Evolutionary conservation across 1,140 invertebrate species (phyloP), one percentile per base, ranked within the genome.

Genomic region (Parasteatoda tepidariorum): DNA sequence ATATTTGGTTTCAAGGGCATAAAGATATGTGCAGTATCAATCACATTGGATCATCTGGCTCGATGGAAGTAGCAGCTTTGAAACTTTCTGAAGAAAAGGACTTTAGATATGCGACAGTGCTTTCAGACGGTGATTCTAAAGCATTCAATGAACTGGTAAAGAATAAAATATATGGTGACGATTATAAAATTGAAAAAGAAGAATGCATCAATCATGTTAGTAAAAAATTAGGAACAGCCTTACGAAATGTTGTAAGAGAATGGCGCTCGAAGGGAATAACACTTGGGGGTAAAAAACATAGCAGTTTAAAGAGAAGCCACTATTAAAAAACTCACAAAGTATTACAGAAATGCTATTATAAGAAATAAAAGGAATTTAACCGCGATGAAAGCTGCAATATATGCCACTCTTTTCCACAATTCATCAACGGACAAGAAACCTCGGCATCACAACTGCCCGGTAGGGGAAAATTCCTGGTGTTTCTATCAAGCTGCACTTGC

Each of bases 301-400:
- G 68, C 9, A 73, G 41, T 11, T 54, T 73, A 18, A 48, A 24
- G n/a, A 22, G 54, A 73, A 24, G 31, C 28, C 11, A 73, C 68
- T 6, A 57, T 73, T 33, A 55, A 31, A 28, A 73, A 73, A 55
- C 28, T 73, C n/a, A n/a, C n/a, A n/a, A n/a, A n/a, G n/a, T 71
- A 30, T 71, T 71, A 71, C 28, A 18, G 31, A 24, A 24, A 18
- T 15, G 71, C 71, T 4, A 59, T 74, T 33, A 48, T 34, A 33
- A n/a, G 33, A 31, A 30, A 74, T n/a, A 34, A 30, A 6, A 15
- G 3, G 9, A 22, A 74, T 34, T 13, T 18, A 34, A 6, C 28
- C 3, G 24, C 28, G 61, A 76, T 76, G 74, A 76, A 76, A 76
- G 33, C 22, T 64, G 74, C 74, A 24, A 64, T 76, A 22, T 76